A percentile compares a stretch with the other conserved stretches of the same genome.
Evolutionary conservation across 2,888 invertebrate genomes (phyloP).

Genomic region (Eupithecia abbreviata): DNA sequence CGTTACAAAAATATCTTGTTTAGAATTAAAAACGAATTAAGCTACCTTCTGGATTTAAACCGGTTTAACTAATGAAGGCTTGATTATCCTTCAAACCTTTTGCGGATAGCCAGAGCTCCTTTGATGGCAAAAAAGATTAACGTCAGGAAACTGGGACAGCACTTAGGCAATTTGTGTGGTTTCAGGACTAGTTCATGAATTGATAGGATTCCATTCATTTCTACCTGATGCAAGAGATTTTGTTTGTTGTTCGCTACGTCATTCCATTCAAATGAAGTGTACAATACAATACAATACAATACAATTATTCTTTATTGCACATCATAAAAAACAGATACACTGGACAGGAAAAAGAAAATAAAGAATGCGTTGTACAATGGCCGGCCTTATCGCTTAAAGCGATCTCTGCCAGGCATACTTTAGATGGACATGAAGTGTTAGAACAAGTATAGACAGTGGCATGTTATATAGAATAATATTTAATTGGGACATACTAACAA

Average conservation of each 20-base stretch:
- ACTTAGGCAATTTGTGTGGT: slow-evolving; percentile 30
- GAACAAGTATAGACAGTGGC: too few species aligned
- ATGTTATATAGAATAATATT: too few species aligned
- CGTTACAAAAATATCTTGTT: not conserved
- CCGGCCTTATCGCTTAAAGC: too few species aligned
- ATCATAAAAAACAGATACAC: too few species aligned
- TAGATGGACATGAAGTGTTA: too few species aligned
- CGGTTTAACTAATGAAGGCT: slow-evolving; percentile 26
- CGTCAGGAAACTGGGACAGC: slow-evolving; percentile 31
- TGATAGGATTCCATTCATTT: not conserved
- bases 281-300: too few species aligned
- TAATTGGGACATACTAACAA: too few species aligned
- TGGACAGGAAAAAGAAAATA: too few species aligned
- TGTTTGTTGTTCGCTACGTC: not conserved
- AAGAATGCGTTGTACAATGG: too few species aligned
- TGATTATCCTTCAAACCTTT: slow-evolving; percentile 29
- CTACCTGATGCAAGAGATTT: not conserved
- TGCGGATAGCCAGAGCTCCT: slow-evolving; percentile 32
- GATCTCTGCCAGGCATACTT: too few species aligned
- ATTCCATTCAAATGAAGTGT: too few species aligned
- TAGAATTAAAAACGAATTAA: slow-evolving; percentile 5
- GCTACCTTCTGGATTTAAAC: slow-evolving; percentile 12
- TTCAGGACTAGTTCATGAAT: slow-evolving; percentile 15
- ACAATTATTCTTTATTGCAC: too few species aligned
- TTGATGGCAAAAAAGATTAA: slow-evolving; percentile 42